A percentile compares a stretch with the other conserved stretches of the same genome.
Conservation (phyloP, 2,113 vertebrate genomes). For the Myotis davidii region DNA sequence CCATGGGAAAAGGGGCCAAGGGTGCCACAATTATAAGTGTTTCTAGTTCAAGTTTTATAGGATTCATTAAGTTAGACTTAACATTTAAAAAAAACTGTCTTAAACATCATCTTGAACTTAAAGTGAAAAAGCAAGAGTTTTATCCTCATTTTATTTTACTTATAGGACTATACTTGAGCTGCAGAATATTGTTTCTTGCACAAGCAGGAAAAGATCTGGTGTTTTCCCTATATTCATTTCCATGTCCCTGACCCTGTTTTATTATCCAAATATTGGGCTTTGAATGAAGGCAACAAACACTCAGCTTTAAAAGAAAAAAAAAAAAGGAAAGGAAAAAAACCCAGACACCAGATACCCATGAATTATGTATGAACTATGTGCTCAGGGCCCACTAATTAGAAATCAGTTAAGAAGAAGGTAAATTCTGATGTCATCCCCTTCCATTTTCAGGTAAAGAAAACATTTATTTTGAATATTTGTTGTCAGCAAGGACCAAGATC, state of each 20-base stretch:
- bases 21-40: neutral
- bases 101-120: conserved; percentile 30
- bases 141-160: conserved; percentile 20
- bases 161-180: neutral
- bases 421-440: neutral
- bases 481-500: neutral
- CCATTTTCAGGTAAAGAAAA: neutral
- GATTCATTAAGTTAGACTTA: neutral
- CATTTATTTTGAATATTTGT: neutral
- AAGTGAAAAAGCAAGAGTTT: neutral
- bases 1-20: neutral
- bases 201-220: neutral
- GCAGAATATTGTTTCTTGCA: neutral
- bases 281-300: conserved; percentile 42
- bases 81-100: neutral
- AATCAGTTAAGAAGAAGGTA: conserved; percentile 38
- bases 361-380: neutral
- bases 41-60: conserved; percentile 36
- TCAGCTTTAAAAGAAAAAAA: neutral
- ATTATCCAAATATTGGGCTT: conserved; percentile 31
- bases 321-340: neutral
- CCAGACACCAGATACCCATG: neutral
- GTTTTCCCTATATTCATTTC: neutral
- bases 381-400: conserved; percentile 29
- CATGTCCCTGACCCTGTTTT: neutral